These are phyloP conservation scores for Eupithecia exiguata DNA, from an alignment of 2,888 invertebrate genomes.

Conservation along the genomic window DNA sequence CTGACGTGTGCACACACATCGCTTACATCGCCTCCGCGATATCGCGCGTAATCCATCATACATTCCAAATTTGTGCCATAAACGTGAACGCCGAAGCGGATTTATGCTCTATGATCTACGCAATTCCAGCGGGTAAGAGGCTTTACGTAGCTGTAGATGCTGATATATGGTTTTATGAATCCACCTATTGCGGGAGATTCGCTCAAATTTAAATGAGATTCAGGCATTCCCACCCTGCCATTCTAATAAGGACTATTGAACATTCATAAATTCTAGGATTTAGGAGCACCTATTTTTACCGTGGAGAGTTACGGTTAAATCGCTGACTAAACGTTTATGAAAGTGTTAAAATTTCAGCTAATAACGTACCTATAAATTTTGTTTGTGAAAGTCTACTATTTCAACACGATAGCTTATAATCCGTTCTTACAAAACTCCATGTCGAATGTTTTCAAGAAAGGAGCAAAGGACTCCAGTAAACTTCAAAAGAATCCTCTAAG, in stretches of 20 bases:
- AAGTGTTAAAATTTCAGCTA: not conserved
- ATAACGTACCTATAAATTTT: not conserved
- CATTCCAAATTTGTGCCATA: conserved; percentile 59
- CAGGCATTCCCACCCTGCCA: not conserved
- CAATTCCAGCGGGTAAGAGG: conserved; percentile 40
- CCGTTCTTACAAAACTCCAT: conserved; percentile 22
- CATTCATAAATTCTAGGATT: not conserved
- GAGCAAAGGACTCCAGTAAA: conserved; percentile 43
- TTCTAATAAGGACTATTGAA: not conserved
- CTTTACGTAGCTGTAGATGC: conserved; percentile 37
- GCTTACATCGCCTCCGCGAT: conserved; percentile 67
- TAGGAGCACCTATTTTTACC: not conserved
- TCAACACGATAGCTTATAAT: not conserved
- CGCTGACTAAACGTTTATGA: not conserved
- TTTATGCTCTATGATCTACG: conserved; percentile 46
- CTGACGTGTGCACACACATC: conserved; percentile 72
- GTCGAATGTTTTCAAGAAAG: conserved; percentile 32
- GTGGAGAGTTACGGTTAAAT: not conserved
- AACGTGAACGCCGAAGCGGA: conserved; percentile 48
- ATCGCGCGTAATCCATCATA: conserved; percentile 74
- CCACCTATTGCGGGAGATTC: conserved; percentile 27
- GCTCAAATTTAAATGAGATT: conserved; percentile 23
- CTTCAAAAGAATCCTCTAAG: conserved; percentile 53
- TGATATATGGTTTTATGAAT: conserved; percentile 35
- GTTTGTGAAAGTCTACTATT: not conserved